These are phyloP conservation scores for Cossypha dichroa DNA, from an alignment of 2,797 vertebrate species.

Conservation along the genomic window DNA sequence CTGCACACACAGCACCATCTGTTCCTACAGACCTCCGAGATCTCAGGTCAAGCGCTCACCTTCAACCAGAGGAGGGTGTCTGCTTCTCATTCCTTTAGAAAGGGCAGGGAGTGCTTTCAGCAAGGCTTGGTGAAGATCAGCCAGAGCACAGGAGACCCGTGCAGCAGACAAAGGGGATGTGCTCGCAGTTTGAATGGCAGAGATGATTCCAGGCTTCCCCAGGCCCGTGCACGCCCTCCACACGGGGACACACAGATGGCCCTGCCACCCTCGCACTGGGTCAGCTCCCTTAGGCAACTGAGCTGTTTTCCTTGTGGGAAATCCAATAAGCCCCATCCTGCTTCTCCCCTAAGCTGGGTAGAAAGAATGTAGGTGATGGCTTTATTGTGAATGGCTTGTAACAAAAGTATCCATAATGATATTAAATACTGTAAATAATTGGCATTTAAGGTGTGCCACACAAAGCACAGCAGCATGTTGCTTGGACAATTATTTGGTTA, in stretches of 20 bases:
- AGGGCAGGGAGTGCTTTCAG: neutral
- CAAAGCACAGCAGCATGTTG: neutral
- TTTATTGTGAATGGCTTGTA: neutral
- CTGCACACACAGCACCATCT: neutral
- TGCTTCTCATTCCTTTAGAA: neutral
- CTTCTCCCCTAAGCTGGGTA: neutral
- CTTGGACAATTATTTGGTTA: neutral
- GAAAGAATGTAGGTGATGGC: neutral
- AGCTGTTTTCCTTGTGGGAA: neutral
- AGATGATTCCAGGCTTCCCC: neutral
- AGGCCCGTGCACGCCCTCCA: rapidly evolving
- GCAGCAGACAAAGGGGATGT: rapidly evolving
- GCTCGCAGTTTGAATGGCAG: rapidly evolving
- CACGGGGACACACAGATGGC: too few relatives aligned
- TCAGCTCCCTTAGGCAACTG: neutral
- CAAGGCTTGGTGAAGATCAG: neutral
- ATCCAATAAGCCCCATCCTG: neutral
- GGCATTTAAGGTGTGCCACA: neutral
- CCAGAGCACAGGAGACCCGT: neutral
- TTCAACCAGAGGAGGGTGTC: neutral
- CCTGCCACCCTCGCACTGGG: rapidly evolving
- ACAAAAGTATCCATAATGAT: neutral
- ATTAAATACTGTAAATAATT: neutral
- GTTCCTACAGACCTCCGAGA: neutral
- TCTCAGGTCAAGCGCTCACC: neutral